Conservation (phyloP, 2,113 vertebrate genomes). For the Neolamprologus brichardi region DNA sequence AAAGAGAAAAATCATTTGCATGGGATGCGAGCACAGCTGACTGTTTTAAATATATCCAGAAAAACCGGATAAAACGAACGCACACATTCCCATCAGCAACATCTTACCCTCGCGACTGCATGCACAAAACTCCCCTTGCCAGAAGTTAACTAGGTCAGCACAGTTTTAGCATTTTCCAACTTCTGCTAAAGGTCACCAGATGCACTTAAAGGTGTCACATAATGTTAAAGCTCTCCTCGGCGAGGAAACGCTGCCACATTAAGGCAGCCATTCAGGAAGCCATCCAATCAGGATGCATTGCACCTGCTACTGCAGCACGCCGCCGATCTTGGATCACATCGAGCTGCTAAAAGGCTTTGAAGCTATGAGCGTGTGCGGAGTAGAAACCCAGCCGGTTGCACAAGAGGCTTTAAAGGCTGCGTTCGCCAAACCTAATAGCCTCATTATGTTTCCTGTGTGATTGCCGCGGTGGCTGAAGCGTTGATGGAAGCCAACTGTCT, state of each 20-base stretch:
- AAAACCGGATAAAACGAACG: neutral
- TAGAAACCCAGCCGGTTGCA: neutral
- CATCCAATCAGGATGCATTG: constrained; percentile 38
- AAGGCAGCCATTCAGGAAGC: constrained; percentile 34
- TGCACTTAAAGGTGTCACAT: constrained; percentile 30
- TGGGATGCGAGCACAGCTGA: neutral
- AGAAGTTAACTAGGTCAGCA: constrained; percentile 14
- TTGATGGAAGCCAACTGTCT: constrained; percentile 11
- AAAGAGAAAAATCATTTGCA: neutral
- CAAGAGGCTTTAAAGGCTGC: constrained; percentile 23
- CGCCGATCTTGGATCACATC: neutral
- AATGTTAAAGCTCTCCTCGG: constrained; percentile 6
- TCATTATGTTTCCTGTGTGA: constrained; percentile 52
- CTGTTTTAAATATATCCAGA: neutral
- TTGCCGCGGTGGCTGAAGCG: neutral
- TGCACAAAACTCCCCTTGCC: neutral
- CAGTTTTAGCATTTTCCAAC: constrained; percentile 19
- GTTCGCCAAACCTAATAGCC: constrained; percentile 40
- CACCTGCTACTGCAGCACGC: constrained; percentile 22
- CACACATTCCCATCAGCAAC: neutral
- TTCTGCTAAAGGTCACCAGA: constrained; percentile 26
- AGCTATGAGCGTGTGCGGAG: neutral
- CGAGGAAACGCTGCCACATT: constrained; percentile 3
- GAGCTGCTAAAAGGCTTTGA: constrained; percentile 38
- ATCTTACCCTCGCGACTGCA: neutral